phyloP scores from a whole-genome alignment of 1,140 invertebrate species.

The Streblospio benedicti region DNA sequence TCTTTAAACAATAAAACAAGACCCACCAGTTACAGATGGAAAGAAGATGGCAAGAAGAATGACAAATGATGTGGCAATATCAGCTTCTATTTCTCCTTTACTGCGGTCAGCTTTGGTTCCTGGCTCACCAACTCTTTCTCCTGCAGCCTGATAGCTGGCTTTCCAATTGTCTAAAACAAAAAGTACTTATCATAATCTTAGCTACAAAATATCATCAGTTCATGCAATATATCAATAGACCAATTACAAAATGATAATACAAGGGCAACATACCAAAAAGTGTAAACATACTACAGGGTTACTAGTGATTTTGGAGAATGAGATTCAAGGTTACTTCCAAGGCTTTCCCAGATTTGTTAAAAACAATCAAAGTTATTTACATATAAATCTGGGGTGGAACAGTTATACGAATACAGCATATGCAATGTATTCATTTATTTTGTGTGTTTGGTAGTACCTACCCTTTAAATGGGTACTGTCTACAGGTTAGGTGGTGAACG shows the following conservation, averaged over 20 bases:
- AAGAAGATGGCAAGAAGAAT: constrained; percentile 98
- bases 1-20: neutral
- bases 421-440: no score
- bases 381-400: no score
- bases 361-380: no score
- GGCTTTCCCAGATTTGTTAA: neutral
- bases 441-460: no score
- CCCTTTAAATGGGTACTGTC: no score
- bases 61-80: constrained; percentile 90
- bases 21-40: constrained; percentile 92
- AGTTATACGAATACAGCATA: no score
- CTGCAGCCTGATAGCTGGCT: neutral
- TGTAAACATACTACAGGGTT: neutral
- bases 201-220: neutral
- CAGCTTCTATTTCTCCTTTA: constrained; percentile 48
- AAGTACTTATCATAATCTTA: neutral
- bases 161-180: neutral
- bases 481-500: no score
- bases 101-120: neutral
- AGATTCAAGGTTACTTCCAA: constrained; percentile 2
- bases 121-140: constrained; percentile 6
- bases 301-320: no score
- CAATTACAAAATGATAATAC: neutral
- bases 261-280: neutral
- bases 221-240: neutral